phyloP scores from a whole-genome alignment of 2,888 invertebrate genomes.

The Pimpla rufipes region DNA sequence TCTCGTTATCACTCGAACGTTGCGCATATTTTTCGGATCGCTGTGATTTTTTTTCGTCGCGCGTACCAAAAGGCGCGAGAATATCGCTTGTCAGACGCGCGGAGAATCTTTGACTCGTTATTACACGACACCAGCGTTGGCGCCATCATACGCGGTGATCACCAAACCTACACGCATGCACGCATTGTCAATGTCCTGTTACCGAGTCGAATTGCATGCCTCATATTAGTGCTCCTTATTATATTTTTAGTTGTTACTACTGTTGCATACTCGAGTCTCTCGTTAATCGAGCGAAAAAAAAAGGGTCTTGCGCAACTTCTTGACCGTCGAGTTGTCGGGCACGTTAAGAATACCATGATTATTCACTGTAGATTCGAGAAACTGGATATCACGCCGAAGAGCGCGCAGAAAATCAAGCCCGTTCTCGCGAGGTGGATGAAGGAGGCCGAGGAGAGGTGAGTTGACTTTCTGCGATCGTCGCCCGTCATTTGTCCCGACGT shows the following conservation, averaged over 20 bases:
- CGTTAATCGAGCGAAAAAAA: too few relatives aligned
- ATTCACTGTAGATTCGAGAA: constrained; percentile 97
- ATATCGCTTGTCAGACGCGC: too few relatives aligned
- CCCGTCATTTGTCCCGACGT: neutral
- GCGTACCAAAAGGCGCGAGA: too few relatives aligned
- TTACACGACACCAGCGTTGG: constrained; percentile 80
- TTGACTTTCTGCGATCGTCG: constrained; percentile 70
- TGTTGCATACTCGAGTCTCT: neutral
- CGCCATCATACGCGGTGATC: constrained; percentile 85
- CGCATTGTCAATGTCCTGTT: constrained; percentile 86
- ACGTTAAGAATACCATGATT: constrained; percentile 83
- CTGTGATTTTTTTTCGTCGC: too few relatives aligned
- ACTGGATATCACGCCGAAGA: constrained; percentile 99
- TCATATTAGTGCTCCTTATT: constrained; percentile 83
- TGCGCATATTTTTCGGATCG: too few relatives aligned
- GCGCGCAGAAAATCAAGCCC: constrained; percentile 99
- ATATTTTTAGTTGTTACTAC: constrained; percentile 65
- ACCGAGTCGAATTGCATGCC: constrained; percentile 81
- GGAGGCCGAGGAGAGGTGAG: constrained; percentile 98
- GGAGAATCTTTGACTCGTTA: too few relatives aligned
- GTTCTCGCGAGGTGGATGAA: constrained; percentile 99
- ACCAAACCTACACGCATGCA: constrained; percentile 84
- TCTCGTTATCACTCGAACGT: constrained; percentile 71
- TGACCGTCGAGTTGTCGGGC: constrained; percentile 1
- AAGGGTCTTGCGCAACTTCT: too few relatives aligned